Percentiles rank a stretch among this genome's conserved stretches.
phyloP scores from a whole-genome alignment of 1,140 invertebrate genomes.

The Apolygus lucorum region DNA sequence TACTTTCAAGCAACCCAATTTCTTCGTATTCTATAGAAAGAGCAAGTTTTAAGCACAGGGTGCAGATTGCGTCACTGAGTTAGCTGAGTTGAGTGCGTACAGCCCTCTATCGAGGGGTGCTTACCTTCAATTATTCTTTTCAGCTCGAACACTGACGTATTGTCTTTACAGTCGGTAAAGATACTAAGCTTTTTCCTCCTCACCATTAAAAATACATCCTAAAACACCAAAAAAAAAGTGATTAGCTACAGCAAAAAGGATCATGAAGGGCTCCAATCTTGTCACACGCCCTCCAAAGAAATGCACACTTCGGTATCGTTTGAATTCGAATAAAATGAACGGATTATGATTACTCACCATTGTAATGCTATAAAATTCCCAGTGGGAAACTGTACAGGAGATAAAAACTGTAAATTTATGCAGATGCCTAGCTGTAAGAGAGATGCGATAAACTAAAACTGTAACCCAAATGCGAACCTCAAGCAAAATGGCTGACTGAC shows the following conservation, averaged over 20 bases:
- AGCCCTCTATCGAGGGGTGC: too few species aligned
- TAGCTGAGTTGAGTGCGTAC: too few species aligned
- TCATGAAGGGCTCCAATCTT: not conserved
- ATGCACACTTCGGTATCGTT: not conserved
- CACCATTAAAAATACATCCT: slow-evolving; percentile 97
- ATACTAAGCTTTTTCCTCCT: slow-evolving; percentile 92
- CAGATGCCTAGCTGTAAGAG: not conserved
- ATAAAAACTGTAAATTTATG: not conserved
- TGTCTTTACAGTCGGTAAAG: slow-evolving; percentile 97
- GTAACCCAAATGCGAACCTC: not conserved
- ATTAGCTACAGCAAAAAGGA: not conserved
- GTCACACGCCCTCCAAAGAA: not conserved
- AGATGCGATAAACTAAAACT: not conserved
- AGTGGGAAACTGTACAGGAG: too few species aligned
- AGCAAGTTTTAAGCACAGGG: too few species aligned
- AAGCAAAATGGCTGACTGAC: not conserved
- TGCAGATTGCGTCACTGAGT: too few species aligned
- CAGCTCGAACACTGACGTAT: slow-evolving; percentile 82
- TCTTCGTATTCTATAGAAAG: too few species aligned
- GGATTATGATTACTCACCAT: not conserved
- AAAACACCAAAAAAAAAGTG: slow-evolving; percentile 24
- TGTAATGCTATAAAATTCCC: not conserved
- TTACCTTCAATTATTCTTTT: slow-evolving; percentile 94
- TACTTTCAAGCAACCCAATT: too few species aligned
- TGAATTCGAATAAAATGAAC: not conserved